These are phyloP conservation scores for Sarcophaga rosellei DNA, from an alignment of 2,888 invertebrate genomes.

Conservation along the genomic window DNA sequence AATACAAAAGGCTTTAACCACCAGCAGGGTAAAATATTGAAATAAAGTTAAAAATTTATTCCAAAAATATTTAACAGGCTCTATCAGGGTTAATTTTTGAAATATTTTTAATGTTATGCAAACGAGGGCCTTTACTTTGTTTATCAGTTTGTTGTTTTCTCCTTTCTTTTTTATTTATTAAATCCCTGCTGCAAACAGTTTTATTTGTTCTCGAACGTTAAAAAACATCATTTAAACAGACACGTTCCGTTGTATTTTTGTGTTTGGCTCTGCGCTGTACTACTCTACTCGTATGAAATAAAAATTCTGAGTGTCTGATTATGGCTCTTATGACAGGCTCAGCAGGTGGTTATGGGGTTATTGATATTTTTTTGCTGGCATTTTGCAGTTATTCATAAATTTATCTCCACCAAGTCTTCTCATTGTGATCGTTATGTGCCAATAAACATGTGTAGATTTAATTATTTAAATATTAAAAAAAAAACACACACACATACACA, in stretches of 20 bases:
- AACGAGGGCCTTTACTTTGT: constrained; percentile 47
- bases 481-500: not conserved
- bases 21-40: not conserved
- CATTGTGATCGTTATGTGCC: constrained; percentile 54
- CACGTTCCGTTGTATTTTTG: constrained; percentile 48
- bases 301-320: constrained; percentile 55
- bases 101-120: constrained; percentile 39
- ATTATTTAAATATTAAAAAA: constrained; percentile 58
- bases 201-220: constrained; percentile 20
- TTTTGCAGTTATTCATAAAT: constrained; percentile 31
- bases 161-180: not conserved
- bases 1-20: constrained; percentile 27
- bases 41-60: too few relatives aligned
- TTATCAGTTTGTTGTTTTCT: constrained; percentile 3
- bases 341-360: constrained; percentile 73
- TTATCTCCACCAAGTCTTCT: constrained; percentile 30
- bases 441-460: constrained; percentile 59
- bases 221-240: constrained; percentile 47
- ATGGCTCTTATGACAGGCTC: constrained; percentile 75
- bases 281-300: constrained; percentile 13
- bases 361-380: constrained; percentile 59
- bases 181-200: constrained; percentile 6
- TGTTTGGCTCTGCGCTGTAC: constrained; percentile 23
- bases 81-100: constrained; percentile 35
- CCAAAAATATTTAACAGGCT: too few relatives aligned